Conservation (phyloP, 2,888 invertebrate species). For the Anthophora plumipes region DNA sequence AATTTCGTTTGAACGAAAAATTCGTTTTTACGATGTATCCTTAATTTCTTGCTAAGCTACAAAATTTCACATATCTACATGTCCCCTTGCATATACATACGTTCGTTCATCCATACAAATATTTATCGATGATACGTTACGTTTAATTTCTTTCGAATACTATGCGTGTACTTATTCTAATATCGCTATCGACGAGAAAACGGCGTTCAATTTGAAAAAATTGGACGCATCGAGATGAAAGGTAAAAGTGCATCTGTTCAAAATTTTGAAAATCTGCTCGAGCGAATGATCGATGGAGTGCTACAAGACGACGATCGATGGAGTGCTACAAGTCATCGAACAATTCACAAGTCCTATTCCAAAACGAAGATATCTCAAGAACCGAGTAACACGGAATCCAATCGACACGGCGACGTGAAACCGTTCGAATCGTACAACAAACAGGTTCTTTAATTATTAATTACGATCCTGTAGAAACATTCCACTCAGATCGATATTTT, state of each 20-base stretch:
- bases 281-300: conserved; percentile 62
- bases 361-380: conserved; percentile 55
- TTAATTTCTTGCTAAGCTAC: conserved; percentile 6
- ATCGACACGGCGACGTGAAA: background rate
- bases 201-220: background rate
- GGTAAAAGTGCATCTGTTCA: conserved; percentile 68
- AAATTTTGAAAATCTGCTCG: conserved; percentile 66
- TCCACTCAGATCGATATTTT: background rate
- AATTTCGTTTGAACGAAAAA: too few relatives aligned
- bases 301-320: conserved; percentile 62
- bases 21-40: background rate
- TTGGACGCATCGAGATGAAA: conserved; percentile 11
- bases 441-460: conserved; percentile 25
- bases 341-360: conserved; percentile 59
- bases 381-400: background rate
- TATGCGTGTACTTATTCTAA: too few relatives aligned
- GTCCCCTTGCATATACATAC: background rate
- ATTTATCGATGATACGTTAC: too few relatives aligned
- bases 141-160: too few relatives aligned
- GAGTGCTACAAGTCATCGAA: conserved; percentile 58
- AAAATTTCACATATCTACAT: background rate
- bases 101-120: too few relatives aligned
- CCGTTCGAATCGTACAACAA: background rate
- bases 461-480: background rate
- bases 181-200: too few relatives aligned